Base-by-base conservation (phyloP, 2,797 vertebrate species). In the Cottoperca gobio region DNA sequence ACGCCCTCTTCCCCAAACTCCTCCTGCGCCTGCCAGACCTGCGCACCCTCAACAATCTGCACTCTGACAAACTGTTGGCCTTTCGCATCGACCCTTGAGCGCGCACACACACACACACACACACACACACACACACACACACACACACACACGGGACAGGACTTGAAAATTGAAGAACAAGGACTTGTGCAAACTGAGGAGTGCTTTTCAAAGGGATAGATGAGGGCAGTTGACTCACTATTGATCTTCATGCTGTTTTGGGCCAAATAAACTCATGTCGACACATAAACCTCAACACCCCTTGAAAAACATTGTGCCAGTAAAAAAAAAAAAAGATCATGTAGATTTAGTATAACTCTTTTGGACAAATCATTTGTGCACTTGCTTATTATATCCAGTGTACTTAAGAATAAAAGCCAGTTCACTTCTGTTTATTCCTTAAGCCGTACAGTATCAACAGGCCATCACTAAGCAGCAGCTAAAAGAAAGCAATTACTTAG, bases 41-140 rank as follows among this genome's bases (percentile, higher is more conserved):
- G 73, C 93, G 94, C 78, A 95, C 95, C 62, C 94, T 96, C 78
- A 96, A 95, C 86, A 94, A 92, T 68, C 72, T 95, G 84, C 95
- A 96, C 91, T 95, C 95, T 0, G 95, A 96, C 83, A 96, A 95
- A 86, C 93, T 96, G 65, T 78, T 96, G 83, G 95, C 95, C 87
- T 95, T 94, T 90, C 95, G 90, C 66, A 94, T 96, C 17, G 91
- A 95, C 77, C 93, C 95, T 66, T 95, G 84, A 94, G 71, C 53
- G n/a, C 54, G 21, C 52, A 53, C 42, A 59, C 19, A 79, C 24
- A 61, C 50, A 73, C 43, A 49, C 59, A 80, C 76, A 58, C 50
- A 79, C 9, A 75, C 2, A 82, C 61, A 42, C 8, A 70, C 12
- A 70, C 61, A 63, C 21, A 58, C 40, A 71, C 21, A 78, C 28